These are phyloP conservation scores for Andrena marginata DNA, from an alignment of 2,888 invertebrate genomes.

Conservation along the genomic window DNA sequence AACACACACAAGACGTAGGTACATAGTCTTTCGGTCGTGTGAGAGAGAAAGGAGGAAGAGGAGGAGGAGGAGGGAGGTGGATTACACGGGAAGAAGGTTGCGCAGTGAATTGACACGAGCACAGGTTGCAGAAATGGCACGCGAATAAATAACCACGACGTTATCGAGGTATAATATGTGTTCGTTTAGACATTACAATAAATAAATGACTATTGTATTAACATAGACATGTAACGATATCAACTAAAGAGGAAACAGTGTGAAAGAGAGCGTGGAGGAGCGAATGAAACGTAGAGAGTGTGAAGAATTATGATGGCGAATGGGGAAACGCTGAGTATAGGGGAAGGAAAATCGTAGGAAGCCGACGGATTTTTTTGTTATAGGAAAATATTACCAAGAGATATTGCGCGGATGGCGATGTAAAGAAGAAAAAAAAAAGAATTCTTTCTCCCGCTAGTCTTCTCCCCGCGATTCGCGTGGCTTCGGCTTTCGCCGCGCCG, in stretches of 20 bases:
- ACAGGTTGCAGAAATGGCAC: constrained; percentile 29
- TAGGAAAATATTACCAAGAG: constrained; percentile 34
- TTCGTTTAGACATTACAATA: constrained; percentile 83
- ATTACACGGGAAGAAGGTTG: neutral
- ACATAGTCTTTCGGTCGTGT: constrained; percentile 33
- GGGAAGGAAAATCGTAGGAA: constrained; percentile 26
- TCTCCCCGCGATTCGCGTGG: constrained; percentile 38
- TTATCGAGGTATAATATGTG: constrained; percentile 84
- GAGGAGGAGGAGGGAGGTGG: neutral
- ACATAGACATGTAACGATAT: constrained; percentile 70
- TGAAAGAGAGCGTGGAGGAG: constrained; percentile 13
- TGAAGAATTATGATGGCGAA: neutral
- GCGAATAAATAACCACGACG: constrained; percentile 73
- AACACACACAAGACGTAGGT: constrained; percentile 8
- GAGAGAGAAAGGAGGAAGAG: constrained; percentile 20
- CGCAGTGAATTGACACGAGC: constrained; percentile 13
- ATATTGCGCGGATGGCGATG: constrained; percentile 22
- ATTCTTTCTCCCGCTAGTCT: constrained; percentile 29
- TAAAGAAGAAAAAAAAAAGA: neutral
- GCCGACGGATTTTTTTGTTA: constrained; percentile 55
- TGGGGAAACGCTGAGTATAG: constrained; percentile 9
- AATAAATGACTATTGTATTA: constrained; percentile 80
- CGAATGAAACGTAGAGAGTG: constrained; percentile 14
- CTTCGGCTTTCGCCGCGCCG: constrained; percentile 23
- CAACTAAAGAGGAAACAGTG: constrained; percentile 38